Base-by-base conservation (phyloP, 2,797 vertebrate genomes). In the Odontamblyopus lacepedii region DNA sequence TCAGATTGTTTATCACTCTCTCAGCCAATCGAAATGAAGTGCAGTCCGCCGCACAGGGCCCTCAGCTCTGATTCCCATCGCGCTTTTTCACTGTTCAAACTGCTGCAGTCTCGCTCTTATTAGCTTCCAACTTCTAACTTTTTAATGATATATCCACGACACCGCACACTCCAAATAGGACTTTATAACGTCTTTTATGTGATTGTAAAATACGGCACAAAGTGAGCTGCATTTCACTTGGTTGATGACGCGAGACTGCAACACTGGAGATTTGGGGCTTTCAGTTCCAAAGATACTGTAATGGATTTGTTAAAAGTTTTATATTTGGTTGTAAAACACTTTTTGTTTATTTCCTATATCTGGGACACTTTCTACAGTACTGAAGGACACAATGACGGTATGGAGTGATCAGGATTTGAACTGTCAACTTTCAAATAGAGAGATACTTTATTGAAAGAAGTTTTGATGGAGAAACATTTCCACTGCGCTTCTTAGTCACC, bases 1-100 rank as follows among this genome's bases (percentile, higher is more conserved):
- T 91, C 82, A 74, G 79, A 88, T 90, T 90, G 90, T 92, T 92
- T 90, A 92, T 92, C 90, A 89, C 87, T 84, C 78, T 86, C 80
- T 69, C 79, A 77, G 86, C 78, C 83, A 91, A 88, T 86, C 89
- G 88, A 91, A 92, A 92, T 92, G 75, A 91, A 93, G 88, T 89
- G 85, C 80, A 88, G 88, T 89, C 80, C 82, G 83, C 86, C 83
- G 84, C 76, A 86, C 63, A 70, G 80, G 74, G 78, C 81, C 78
- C 71, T 80, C 76, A 81, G 70, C 80, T 78, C 74, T 80, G 77
- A 88, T 86, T 63, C 77, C 57, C 68, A 87, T 85, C 69, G 18
- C 27, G 32, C 44, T 59, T 66, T 38, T 26, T 67, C 61, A 70
- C 71, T 72, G 67, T 26, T 71, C 62, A 44, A 26, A 63, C 38